phyloP scores from a whole-genome alignment of 92 coral and sea anemone genomes.

The Epizoanthus fatuus region DNA sequence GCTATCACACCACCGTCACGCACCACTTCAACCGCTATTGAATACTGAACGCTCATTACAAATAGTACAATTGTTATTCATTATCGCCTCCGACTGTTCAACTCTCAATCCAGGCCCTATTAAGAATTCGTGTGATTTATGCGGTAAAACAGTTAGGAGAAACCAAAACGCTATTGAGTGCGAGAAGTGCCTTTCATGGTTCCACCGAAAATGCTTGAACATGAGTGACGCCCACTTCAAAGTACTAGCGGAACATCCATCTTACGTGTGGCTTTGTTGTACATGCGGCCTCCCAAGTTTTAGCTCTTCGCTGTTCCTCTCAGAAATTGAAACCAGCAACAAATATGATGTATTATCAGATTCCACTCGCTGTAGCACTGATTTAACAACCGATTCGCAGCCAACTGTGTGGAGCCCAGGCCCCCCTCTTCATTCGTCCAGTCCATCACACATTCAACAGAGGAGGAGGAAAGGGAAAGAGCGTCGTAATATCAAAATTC shows the following conservation, averaged over 20 bases:
- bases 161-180: slow-evolving; percentile 28
- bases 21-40: slow-evolving; percentile 16
- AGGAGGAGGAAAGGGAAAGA: too few relatives aligned
- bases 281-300: slow-evolving; percentile 18
- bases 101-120: slow-evolving; percentile 32
- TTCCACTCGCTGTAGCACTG: too few relatives aligned
- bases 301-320: slow-evolving; percentile 1
- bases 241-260: slow-evolving; percentile 11
- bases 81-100: slow-evolving; percentile 29
- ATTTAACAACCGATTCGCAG: too few relatives aligned
- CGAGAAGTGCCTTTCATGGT: slow-evolving; percentile 2
- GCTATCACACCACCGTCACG: neutral
- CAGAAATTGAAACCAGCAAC: slow-evolving; percentile 3
- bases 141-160: slow-evolving; percentile 7
- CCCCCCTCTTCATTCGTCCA: too few relatives aligned
- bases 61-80: slow-evolving; percentile 9
- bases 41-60: slow-evolving; percentile 8
- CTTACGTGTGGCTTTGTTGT: slow-evolving; percentile 33
- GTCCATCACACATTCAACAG: too few relatives aligned
- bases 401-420: too few relatives aligned
- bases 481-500: too few relatives aligned
- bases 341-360: too few relatives aligned
- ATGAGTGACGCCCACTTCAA: slow-evolving; percentile 26
- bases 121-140: slow-evolving; percentile 12
- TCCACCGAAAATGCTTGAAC: slow-evolving; percentile 18